Conservation (phyloP, 2,888 invertebrate species). For the Sarcophaga caerulescens region DNA sequence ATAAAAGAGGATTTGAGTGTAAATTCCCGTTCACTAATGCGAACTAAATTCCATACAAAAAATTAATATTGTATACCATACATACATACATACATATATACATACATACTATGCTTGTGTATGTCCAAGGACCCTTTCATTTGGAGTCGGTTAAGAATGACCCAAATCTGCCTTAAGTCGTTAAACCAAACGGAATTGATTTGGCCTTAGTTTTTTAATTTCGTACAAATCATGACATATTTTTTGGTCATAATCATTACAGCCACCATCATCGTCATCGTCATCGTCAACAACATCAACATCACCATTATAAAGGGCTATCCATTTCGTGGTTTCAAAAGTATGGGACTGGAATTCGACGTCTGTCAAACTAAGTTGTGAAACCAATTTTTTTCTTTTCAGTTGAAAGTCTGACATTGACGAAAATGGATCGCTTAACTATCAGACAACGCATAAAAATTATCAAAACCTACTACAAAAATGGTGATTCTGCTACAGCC, state of each 20-base stretch:
- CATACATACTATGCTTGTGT: not conserved
- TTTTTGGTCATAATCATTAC: not conserved
- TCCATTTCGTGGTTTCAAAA: too few relatives aligned
- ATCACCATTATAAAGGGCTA: too few relatives aligned
- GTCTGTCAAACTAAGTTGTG: too few relatives aligned
- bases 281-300: too few relatives aligned
- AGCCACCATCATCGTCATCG: not conserved
- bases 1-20: conserved; percentile 12
- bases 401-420: too few relatives aligned
- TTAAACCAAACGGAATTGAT: conserved; percentile 50
- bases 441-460: too few relatives aligned
- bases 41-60: not conserved
- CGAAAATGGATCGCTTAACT: too few relatives aligned
- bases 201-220: conserved; percentile 53
- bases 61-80: not conserved
- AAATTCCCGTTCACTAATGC: too few relatives aligned
- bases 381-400: too few relatives aligned
- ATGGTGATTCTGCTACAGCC: too few relatives aligned
- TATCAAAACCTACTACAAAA: too few relatives aligned
- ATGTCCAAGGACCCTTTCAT: conserved; percentile 21
- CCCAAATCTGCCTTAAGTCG: conserved; percentile 50
- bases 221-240: conserved; percentile 40
- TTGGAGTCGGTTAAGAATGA: conserved; percentile 46
- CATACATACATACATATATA: conserved; percentile 23
- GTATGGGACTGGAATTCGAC: too few relatives aligned